Conservation (phyloP, 2,888 invertebrate species). For the Conus canariensis region DNA sequence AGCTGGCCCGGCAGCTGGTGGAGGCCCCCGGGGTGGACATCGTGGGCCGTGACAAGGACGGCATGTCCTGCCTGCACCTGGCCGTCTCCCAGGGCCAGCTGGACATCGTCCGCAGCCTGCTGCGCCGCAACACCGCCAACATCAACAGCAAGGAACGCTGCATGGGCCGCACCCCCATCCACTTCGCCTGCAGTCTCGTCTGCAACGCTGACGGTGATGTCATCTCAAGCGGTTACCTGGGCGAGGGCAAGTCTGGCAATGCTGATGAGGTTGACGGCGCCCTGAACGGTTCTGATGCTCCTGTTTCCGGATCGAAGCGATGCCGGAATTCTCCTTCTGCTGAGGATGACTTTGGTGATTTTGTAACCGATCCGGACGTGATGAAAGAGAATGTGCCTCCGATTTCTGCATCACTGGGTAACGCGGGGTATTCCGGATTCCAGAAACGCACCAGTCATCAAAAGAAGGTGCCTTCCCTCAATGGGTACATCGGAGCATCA, state of each 20-base stretch:
- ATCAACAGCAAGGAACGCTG: slow-evolving; percentile 61
- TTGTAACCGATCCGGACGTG: neutral
- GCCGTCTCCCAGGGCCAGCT: slow-evolving; percentile 60
- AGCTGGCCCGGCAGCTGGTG: slow-evolving; percentile 51
- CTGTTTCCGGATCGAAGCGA: neutral
- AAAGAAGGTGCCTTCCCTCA: neutral
- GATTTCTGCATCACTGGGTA: slow-evolving; percentile 7
- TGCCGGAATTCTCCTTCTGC: neutral
- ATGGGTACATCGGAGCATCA: neutral
- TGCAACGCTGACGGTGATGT: slow-evolving; percentile 1
- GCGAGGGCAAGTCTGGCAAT: neutral
- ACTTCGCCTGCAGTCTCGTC: slow-evolving; percentile 66
- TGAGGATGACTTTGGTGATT: neutral
- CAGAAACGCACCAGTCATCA: neutral
- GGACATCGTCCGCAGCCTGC: slow-evolving; percentile 64
- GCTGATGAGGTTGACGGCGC: neutral
- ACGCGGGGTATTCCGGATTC: neutral
- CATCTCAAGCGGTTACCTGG: neutral
- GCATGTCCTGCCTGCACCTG: slow-evolving; percentile 66
- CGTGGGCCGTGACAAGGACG: slow-evolving; percentile 60
- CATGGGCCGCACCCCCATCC: slow-evolving; percentile 70
- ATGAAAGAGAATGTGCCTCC: neutral
- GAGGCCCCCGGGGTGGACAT: slow-evolving; percentile 61
- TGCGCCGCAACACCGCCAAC: slow-evolving; percentile 64
- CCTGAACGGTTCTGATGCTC: neutral